Evolutionary conservation across 2,113 vertebrate genomes (phyloP).

Genomic region (Megalops atlanticus): DNA sequence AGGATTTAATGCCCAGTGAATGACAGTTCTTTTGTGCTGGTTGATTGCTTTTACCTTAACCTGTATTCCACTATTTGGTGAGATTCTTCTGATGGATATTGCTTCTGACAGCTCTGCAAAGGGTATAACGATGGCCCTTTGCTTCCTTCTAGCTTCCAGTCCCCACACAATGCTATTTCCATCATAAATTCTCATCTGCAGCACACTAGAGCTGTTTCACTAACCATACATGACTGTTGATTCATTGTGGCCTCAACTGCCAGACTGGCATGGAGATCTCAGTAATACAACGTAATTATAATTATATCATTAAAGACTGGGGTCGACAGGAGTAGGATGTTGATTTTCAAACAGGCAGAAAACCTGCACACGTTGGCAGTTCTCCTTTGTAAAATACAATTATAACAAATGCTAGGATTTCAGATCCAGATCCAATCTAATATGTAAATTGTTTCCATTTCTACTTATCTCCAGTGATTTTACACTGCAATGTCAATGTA

Average conservation of each 20-base stretch:
- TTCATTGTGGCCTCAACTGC: background rate
- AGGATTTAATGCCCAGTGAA: conserved; percentile 8
- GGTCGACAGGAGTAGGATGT: background rate
- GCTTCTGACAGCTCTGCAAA: conserved; percentile 35
- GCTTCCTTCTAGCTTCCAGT: background rate
- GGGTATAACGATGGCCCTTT: conserved; percentile 2
- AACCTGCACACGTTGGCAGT: background rate
- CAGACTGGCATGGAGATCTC: no score
- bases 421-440: no score
- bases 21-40: conserved; percentile 8
- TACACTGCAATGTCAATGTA: no score
- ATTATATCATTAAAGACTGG: background rate
- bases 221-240: conserved; percentile 2
- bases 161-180: conserved; percentile 9
- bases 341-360: background rate
- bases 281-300: background rate
- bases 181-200: background rate
- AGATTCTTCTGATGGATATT: conserved; percentile 19
- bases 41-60: conserved; percentile 21
- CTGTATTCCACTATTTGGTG: background rate
- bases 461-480: no score
- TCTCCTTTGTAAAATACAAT: no score
- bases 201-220: background rate
- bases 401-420: no score
- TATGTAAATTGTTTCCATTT: no score